Percentiles rank a stretch among this genome's conserved stretches.
phyloP scores from a whole-genome alignment of 2,797 vertebrate genomes.

The Esox masquinongy region DNA sequence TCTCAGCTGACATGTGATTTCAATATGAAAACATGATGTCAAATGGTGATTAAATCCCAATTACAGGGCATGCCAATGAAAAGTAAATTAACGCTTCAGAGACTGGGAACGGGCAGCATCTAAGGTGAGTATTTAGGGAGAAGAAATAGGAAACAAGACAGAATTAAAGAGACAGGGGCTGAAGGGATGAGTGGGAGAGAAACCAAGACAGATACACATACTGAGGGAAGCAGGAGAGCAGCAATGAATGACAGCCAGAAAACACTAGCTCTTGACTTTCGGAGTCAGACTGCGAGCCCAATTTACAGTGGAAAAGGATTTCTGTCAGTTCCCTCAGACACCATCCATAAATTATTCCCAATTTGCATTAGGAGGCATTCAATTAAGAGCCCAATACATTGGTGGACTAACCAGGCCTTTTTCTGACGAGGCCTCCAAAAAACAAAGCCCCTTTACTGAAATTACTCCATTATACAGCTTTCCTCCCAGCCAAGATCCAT shows the following conservation, averaged over 20 bases:
- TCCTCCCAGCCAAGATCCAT: constrained; percentile 51
- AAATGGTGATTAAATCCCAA: constrained; percentile 78
- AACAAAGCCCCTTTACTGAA: constrained; percentile 57
- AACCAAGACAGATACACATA: constrained; percentile 2
- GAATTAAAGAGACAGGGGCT: neutral
- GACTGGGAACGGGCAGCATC: constrained; percentile 49
- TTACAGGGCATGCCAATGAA: constrained; percentile 63
- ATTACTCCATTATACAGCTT: constrained; percentile 54
- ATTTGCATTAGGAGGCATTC: constrained; percentile 65
- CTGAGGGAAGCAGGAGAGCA: neutral
- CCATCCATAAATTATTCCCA: constrained; percentile 65
- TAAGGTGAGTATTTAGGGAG: constrained; percentile 48
- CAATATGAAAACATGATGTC: constrained; percentile 78
- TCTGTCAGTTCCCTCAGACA: constrained; percentile 46
- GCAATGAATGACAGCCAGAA: constrained; percentile 29
- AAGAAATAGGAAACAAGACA: neutral
- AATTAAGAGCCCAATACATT: constrained; percentile 58
- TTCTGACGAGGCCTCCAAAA: constrained; percentile 47
- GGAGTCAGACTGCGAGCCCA: constrained; percentile 24
- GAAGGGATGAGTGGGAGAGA: neutral
- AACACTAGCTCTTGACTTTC: constrained; percentile 13
- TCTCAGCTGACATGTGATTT: constrained; percentile 67
- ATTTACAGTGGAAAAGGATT: constrained; percentile 39
- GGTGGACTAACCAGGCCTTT: constrained; percentile 38
- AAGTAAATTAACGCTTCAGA: constrained; percentile 70